Evolutionary conservation across 2,888 invertebrate species (phyloP), one percentile per base, ranked within the genome.

Genomic region (Eupithecia insigniata): DNA sequence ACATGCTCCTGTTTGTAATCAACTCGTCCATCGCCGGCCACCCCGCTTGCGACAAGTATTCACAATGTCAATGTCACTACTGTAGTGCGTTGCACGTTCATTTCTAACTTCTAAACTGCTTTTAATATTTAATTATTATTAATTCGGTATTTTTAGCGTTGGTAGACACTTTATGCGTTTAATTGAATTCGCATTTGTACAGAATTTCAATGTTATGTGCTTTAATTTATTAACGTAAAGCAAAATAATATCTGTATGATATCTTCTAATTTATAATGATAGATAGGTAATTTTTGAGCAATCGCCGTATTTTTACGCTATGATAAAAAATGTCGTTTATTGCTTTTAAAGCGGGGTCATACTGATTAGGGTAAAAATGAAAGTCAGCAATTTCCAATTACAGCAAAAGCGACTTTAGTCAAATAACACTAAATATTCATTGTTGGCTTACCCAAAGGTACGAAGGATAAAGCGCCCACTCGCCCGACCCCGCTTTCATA

Each of bases 51-150:
- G 78, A 81, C 79, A 76, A 79, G 78, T 82, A 82, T 80, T 80
- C 77, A 75, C 88, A 90, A 89, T 89, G 89, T 89, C 90, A 90
- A 90, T 89, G 89, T 88, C 88, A 88, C 83, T 73, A 74, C 71
- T 60, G 70, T 71, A 74, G 73, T 76, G 80, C 79, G 82, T 74
- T 82, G 79, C 81, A 82, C 79, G 77, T 55, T 73, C 70, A 78
- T 77, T 61, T 64, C 64, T 67, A 67, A 70, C 58, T 46, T 58
- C n/a, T 26, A 22, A 64, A 72, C 26, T 58, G 28, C 46, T 60
- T 60, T 60, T 60, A 60, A 30, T 55, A 26, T 55, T 55, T 26
- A 30, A 2, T 2, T 12, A 60, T 8, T 58, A 58, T 28, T 58
- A 16, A 58, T 28, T 58, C 28, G 28, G 46, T n/a, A 46, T n/a